Base-by-base conservation (phyloP, 30 jellyfish, hydroid and myxozoan species). In the Pelagia noctiluca region DNA sequence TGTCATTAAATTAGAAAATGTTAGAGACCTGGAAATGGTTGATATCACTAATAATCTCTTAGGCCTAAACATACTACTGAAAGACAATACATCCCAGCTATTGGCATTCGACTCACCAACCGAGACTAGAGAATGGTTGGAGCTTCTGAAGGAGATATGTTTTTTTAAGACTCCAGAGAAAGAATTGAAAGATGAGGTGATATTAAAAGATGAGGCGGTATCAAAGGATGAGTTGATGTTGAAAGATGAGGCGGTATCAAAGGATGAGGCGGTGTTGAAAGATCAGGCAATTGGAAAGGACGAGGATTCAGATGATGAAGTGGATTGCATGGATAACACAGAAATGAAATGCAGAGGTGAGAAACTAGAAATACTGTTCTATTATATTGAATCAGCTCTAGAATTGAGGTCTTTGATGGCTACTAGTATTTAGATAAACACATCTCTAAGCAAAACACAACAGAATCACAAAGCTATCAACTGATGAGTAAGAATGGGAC, bases 91-190 rank as follows among this genome's bases (percentile, higher is more conserved):
- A 3, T 24, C 48, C 1, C 52, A 84, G 35, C 60, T 47, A 69
- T 22, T 84, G 19, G 21, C 73, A 19, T 84, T 84, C 42, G 31
- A 57, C 22, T 72, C 87, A 2, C 77, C 57, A 35, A 28, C 77
- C 0, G 84, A 42, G 64, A 38, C 76, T 3, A 73, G 73, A 33
- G 88, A 64, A 57, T 84, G 95, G 95, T 60, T 36, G 25, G 88
- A 84, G 67, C 61, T 5, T 82, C 70, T 71, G 63, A 50, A 71
- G 78, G 71, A 2, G 35, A 25, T 52, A 3, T 52, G 68, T 30
- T 52, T 52, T 19, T n/a, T n/a, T n/a, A n/a, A n/a, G n/a, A n/a
- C n/a, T n/a, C n/a, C n/a, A n/a, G n/a, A n/a, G n/a, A 19, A 19
- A 42, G 57, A 42, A 42, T 42, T 16, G 16, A 16, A 42, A 42